A percentile compares a stretch with the other conserved stretches of the same genome.
Evolutionary conservation across 2,113 vertebrate genomes (phyloP).

Genomic region (Stigmatopora nigra): DNA sequence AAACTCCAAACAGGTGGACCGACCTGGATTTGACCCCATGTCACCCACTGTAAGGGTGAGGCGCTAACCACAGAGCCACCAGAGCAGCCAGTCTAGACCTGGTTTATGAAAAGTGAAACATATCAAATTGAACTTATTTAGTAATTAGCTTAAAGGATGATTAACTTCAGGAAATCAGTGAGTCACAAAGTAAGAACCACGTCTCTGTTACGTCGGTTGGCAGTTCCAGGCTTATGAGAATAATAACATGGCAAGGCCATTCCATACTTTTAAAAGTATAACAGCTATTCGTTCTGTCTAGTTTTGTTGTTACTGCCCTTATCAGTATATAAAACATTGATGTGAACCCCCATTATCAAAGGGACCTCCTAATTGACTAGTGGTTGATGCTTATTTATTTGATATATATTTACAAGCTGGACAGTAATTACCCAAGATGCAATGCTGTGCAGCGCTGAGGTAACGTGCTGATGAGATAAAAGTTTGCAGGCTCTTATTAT

Average conservation of each 20-base stretch:
- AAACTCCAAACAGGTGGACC: too few relatives aligned
- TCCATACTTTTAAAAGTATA: slow-evolving; percentile 38
- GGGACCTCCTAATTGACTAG: slow-evolving; percentile 65
- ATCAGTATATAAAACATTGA: slow-evolving; percentile 49
- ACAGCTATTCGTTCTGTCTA: slow-evolving; percentile 57
- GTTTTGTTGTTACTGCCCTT: slow-evolving; percentile 19
- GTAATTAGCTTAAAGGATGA: background rate
- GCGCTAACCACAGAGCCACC: too few relatives aligned
- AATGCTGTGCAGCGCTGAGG: slow-evolving; percentile 39
- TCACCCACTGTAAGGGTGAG: too few relatives aligned
- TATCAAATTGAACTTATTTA: too few relatives aligned
- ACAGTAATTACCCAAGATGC: slow-evolving; percentile 68
- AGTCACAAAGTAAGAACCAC: background rate
- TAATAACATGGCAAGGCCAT: slow-evolving; percentile 57
- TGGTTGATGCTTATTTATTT: slow-evolving; percentile 73
- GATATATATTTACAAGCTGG: slow-evolving; percentile 68
- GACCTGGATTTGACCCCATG: too few relatives aligned
- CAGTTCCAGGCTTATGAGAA: slow-evolving; percentile 60
- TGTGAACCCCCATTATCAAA: slow-evolving; percentile 57
- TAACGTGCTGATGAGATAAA: slow-evolving; percentile 50
- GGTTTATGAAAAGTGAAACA: too few relatives aligned
- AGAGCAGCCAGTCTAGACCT: too few relatives aligned
- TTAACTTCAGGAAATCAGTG: background rate
- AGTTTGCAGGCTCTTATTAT: slow-evolving; percentile 51
- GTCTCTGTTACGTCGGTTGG: slow-evolving; percentile 41